phyloP scores from a whole-genome alignment of 2,888 invertebrate genomes.

The Campopleginae sp. region DNA sequence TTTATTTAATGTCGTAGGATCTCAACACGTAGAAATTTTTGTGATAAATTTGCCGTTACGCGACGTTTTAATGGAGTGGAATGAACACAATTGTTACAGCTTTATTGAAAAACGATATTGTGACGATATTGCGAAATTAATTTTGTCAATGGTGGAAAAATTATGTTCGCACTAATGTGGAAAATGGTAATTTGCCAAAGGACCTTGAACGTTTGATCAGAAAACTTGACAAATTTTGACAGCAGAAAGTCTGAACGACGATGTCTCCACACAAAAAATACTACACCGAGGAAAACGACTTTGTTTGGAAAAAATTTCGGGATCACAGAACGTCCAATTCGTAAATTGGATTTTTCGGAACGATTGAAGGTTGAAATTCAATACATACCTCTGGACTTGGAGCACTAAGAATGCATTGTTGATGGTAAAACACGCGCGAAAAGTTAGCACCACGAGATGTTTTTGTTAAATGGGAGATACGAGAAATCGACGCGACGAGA shows the following conservation, averaged over 20 bases:
- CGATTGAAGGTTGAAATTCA: not conserved
- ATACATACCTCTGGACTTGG: constrained; percentile 17
- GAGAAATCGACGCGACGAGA: constrained; percentile 52
- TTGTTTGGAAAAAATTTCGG: not conserved
- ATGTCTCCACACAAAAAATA: not conserved
- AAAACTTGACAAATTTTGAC: not conserved
- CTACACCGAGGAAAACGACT: not conserved
- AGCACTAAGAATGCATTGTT: not conserved
- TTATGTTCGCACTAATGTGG: not conserved
- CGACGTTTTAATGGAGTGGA: not conserved
- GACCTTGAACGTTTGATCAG: not conserved
- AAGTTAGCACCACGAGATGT: not conserved
- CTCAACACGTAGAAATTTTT: not conserved
- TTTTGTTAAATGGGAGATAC: constrained; percentile 20
- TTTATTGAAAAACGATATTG: not conserved
- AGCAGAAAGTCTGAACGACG: not conserved
- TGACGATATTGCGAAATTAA: not conserved
- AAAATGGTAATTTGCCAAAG: not conserved
- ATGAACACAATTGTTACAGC: not conserved
- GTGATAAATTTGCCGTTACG: not conserved
- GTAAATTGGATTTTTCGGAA: not conserved
- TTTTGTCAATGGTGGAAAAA: not conserved
- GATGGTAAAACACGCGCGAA: constrained; percentile 13
- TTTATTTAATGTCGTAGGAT: not conserved
- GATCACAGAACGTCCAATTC: not conserved